These are phyloP conservation scores for Osedax frankpressi DNA, from an alignment of 2,888 invertebrate species.

Conservation along the genomic window DNA sequence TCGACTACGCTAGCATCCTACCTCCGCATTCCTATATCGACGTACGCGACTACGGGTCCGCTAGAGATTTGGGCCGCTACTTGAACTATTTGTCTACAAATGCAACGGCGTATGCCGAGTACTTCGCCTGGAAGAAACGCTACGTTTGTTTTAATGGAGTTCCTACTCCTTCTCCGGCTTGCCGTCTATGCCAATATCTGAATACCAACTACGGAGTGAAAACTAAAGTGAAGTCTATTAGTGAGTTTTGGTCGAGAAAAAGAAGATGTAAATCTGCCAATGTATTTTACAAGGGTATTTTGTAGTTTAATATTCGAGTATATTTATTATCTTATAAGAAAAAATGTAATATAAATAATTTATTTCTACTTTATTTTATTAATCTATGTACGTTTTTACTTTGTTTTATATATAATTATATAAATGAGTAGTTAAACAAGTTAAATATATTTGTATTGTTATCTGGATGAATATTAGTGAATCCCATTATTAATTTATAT, in stretches of 20 bases:
- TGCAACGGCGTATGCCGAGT: constrained; percentile 7
- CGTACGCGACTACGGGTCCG: constrained; percentile 3
- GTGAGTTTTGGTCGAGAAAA: not conserved
- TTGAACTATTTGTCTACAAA: constrained; percentile 1
- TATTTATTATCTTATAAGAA: too few species aligned
- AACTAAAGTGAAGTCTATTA: not conserved
- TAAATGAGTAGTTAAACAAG: too few species aligned
- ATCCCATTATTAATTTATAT: too few species aligned
- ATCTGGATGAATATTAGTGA: too few species aligned
- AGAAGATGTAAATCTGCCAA: too few species aligned
- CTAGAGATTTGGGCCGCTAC: constrained; percentile 9
- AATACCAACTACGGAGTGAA: not conserved
- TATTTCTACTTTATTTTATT: too few species aligned
- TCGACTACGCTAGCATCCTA: constrained; percentile 8
- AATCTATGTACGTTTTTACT: too few species aligned
- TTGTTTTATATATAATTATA: too few species aligned
- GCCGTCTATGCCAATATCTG: not conserved
- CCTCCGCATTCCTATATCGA: constrained; percentile 14
- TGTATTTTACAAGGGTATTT: too few species aligned
- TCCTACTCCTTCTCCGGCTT: not conserved
- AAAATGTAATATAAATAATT: too few species aligned
- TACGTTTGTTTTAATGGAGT: not conserved
- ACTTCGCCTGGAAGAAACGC: constrained; percentile 16
- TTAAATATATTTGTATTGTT: too few species aligned
- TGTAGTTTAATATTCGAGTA: too few species aligned